phyloP scores from a whole-genome alignment of 2,797 vertebrate genomes.

The Sebastolobus altivelis region DNA sequence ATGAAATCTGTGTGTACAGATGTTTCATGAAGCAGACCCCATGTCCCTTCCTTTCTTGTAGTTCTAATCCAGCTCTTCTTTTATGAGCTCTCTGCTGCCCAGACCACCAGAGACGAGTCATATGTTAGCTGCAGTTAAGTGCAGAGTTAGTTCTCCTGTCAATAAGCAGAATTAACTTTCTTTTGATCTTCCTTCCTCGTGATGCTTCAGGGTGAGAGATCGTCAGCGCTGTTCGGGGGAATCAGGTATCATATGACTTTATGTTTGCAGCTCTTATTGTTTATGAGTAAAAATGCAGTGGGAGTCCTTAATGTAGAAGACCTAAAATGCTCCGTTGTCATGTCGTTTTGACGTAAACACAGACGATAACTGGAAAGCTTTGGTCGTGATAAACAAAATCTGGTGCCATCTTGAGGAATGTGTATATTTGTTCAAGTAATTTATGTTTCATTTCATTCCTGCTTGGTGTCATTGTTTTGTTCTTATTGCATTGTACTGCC shows the following conservation, averaged over 20 bases:
- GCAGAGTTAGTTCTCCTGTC: not conserved
- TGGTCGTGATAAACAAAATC: not conserved
- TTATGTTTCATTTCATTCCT: not conserved
- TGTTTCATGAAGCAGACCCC: not conserved
- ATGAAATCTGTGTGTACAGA: not conserved
- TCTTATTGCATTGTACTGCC: not conserved
- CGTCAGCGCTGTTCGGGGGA: not conserved
- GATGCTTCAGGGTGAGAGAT: not conserved
- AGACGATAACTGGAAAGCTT: not conserved
- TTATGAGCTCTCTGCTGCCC: conserved; percentile 14
- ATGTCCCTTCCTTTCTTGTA: not conserved
- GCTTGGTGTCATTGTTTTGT: not conserved
- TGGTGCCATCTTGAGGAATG: not conserved
- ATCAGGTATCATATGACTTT: not conserved
- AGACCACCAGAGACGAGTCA: conserved; percentile 27
- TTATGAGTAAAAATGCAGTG: not conserved
- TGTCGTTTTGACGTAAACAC: not conserved
- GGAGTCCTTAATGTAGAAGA: too few relatives aligned
- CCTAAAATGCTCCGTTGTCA: too few relatives aligned
- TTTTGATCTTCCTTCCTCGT: conserved; percentile 16
- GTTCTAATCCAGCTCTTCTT: conserved; percentile 7
- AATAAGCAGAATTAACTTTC: not conserved
- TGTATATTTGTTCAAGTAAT: not conserved
- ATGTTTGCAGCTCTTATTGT: not conserved
- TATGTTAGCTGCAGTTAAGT: not conserved